phyloP scores from a whole-genome alignment of 2,888 invertebrate genomes.

The Agriotes lineatus region DNA sequence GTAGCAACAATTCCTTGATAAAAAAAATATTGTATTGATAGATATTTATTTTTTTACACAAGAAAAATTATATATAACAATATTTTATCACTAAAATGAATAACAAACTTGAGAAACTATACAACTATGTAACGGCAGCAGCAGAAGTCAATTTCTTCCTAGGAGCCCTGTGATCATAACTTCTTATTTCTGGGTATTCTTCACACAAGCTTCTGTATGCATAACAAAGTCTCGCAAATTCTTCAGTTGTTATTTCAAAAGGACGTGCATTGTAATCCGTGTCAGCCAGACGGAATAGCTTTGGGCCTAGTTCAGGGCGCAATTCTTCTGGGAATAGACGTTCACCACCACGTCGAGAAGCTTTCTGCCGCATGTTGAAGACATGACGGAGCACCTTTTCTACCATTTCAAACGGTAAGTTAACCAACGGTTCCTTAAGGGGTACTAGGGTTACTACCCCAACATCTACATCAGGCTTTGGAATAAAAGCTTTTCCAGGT shows the following conservation, averaged over 20 bases:
- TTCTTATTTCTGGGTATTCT: conserved; percentile 73
- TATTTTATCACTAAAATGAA: neutral
- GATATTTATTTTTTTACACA: too few relatives aligned
- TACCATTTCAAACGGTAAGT: conserved; percentile 84
- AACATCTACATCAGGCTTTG: conserved; percentile 96
- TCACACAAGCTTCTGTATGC: conserved; percentile 82
- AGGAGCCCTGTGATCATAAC: conserved; percentile 78
- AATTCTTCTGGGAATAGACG: conserved; percentile 82
- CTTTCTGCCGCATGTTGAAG: conserved; percentile 91
- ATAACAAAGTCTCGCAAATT: conserved; percentile 81
- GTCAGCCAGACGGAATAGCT: conserved; percentile 79
- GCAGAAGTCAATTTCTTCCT: conserved; percentile 47
- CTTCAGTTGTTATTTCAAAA: conserved; percentile 81
- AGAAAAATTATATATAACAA: neutral
- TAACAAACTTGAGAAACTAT: neutral
- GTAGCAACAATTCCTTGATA: too few relatives aligned
- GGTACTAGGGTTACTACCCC: conserved; percentile 93
- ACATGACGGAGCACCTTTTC: conserved; percentile 91
- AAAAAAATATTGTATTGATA: too few relatives aligned
- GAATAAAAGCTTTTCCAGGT: conserved; percentile 91
- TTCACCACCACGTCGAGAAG: conserved; percentile 76
- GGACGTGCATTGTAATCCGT: conserved; percentile 78
- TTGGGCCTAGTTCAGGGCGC: conserved; percentile 72
- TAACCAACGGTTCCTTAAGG: conserved; percentile 75
- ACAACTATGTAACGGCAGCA: neutral